Percentiles rank a stretch among this genome's conserved stretches.
Conservation (phyloP, 2,797 vertebrate species). For the Fringilla coelebs region DNA sequence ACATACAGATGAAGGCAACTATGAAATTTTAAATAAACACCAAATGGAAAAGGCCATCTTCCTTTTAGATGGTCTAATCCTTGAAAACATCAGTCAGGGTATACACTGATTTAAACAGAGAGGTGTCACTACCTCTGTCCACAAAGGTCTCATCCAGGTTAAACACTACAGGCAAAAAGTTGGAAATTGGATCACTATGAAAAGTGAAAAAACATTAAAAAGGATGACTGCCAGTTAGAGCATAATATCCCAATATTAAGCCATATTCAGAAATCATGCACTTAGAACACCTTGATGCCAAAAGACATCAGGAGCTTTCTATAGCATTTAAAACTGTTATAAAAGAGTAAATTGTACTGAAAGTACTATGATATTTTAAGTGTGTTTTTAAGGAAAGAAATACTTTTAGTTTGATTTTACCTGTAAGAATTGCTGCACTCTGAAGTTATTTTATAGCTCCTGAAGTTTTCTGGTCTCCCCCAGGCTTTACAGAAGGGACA, state of each 20-base stretch:
- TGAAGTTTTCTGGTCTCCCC: accelerated
- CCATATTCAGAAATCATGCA: neutral
- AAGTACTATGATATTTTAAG: neutral
- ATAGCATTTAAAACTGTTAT: neutral
- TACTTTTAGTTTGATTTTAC: neutral
- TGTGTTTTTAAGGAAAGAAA: neutral
- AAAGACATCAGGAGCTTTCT: neutral
- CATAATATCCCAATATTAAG: neutral
- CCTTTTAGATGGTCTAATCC: neutral
- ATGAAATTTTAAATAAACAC: neutral
- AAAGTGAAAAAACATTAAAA: neutral
- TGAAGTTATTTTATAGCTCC: neutral
- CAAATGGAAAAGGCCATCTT: neutral
- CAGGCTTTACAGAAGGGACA: neutral
- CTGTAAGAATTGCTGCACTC: neutral
- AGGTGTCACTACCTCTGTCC: neutral
- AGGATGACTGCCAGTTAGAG: neutral
- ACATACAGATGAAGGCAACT: neutral
- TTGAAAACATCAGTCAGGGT: neutral
- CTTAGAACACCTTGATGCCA: neutral
- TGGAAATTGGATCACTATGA: neutral
- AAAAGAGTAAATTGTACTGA: neutral
- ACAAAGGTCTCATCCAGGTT: neutral
- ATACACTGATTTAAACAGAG: neutral
- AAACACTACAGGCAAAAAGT: neutral